Percentiles rank a stretch among this genome's conserved stretches.
phyloP scores from a whole-genome alignment of 2,888 invertebrate genomes.

The Deroplatys truncata region DNA sequence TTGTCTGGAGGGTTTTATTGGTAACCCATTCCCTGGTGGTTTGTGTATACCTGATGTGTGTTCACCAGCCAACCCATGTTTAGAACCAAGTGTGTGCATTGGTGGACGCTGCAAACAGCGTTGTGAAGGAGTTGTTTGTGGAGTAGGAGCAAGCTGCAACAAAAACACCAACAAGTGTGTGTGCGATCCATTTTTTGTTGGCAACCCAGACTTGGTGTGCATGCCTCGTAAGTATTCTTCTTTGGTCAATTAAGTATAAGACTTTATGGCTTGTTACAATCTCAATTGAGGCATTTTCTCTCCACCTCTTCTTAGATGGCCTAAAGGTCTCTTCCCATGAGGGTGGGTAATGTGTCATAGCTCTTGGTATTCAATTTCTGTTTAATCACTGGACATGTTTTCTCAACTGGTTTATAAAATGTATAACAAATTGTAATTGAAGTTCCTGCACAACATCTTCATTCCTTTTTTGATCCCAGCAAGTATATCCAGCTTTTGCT shows the following conservation, averaged over 20 bases:
- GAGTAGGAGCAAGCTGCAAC: slow-evolving; percentile 83
- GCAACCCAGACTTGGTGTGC: slow-evolving; percentile 83
- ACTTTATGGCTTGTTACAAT: no score
- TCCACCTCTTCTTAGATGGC: no score
- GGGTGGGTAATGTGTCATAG: no score
- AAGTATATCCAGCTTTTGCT: no score
- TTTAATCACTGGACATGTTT: no score
- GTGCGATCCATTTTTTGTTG: slow-evolving; percentile 82
- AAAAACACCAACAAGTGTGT: slow-evolving; percentile 75
- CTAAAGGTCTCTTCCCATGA: no score
- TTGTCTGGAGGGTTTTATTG: slow-evolving; percentile 79
- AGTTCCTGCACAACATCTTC: no score
- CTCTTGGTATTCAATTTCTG: no score
- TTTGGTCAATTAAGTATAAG: background rate
- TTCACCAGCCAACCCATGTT: slow-evolving; percentile 71
- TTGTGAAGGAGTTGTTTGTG: slow-evolving; percentile 82
- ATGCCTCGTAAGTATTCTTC: slow-evolving; percentile 75
- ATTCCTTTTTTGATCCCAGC: no score
- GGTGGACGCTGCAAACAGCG: slow-evolving; percentile 84
- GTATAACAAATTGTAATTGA: no score
- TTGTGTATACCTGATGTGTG: slow-evolving; percentile 78
- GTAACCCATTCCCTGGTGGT: slow-evolving; percentile 91
- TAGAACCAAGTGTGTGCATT: slow-evolving; percentile 75
- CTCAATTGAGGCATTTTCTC: no score
- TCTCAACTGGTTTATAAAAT: no score